A percentile compares a stretch with the other conserved stretches of the same genome.
phyloP scores from a whole-genome alignment of 2,888 invertebrate genomes.

The Perithous albicinctus region DNA sequence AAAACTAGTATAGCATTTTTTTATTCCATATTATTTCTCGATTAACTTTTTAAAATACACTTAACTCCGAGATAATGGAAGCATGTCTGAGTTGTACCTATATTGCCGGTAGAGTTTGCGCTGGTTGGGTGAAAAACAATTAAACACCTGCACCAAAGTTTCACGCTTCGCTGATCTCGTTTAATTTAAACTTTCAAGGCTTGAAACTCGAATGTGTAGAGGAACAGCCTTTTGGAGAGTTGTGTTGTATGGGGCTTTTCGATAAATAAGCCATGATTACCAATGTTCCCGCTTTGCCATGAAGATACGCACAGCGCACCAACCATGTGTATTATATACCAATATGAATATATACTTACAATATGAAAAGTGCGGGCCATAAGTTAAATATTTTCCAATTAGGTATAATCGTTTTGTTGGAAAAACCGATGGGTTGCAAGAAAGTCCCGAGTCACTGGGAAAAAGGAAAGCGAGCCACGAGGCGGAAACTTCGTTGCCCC shows the following conservation, averaged over 20 bases:
- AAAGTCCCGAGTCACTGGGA: neutral
- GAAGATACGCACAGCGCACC: neutral
- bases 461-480: slow-evolving; percentile 29
- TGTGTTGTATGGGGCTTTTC: slow-evolving; percentile 28
- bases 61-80: neutral
- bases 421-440: neutral
- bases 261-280: slow-evolving; percentile 21
- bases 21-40: neutral
- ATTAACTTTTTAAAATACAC: slow-evolving; percentile 17
- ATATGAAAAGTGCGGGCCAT: neutral
- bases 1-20: neutral
- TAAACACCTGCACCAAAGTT: slow-evolving; percentile 38
- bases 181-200: slow-evolving; percentile 48
- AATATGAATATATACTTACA: neutral
- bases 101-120: neutral
- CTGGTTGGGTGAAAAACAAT: slow-evolving; percentile 40
- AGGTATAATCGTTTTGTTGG: slow-evolving; percentile 23
- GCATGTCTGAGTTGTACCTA: neutral
- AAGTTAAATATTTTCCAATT: slow-evolving; percentile 36
- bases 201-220: neutral
- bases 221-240: slow-evolving; percentile 1
- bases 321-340: neutral
- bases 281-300: neutral
- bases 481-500: slow-evolving; percentile 57
- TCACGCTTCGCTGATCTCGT: slow-evolving; percentile 32